phyloP scores from a whole-genome alignment of 2,888 invertebrate species.

The Stenodema calcarata region DNA sequence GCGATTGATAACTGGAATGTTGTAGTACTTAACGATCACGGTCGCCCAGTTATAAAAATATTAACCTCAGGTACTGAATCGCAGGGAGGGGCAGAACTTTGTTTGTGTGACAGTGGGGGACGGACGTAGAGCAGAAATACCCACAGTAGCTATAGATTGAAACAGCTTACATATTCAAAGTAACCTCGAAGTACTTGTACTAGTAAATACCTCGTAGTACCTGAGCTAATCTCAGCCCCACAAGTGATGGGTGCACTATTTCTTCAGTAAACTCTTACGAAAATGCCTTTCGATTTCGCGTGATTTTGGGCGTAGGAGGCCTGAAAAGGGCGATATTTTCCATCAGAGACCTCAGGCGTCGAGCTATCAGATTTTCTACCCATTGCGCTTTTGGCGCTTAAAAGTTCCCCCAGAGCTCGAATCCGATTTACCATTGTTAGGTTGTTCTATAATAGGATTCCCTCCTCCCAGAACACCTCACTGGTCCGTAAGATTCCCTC shows the following conservation, averaged over 20 bases:
- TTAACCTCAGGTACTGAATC: no score
- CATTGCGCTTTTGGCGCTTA: neutral
- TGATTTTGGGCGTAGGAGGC: neutral
- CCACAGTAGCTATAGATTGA: no score
- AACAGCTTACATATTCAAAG: no score
- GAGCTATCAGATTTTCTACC: neutral
- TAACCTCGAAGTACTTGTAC: no score
- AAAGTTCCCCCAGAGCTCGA: neutral
- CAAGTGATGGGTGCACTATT: no score
- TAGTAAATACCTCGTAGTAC: no score
- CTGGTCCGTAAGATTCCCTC: neutral
- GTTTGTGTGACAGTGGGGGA: no score
- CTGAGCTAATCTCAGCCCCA: no score
- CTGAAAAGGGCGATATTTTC: neutral
- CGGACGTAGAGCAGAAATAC: no score
- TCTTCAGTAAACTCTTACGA: neutral
- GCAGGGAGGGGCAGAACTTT: no score
- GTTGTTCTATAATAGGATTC: conserved; percentile 2
- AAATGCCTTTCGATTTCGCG: neutral
- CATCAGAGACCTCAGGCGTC: neutral
- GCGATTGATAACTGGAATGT: neutral
- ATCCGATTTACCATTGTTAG: conserved; percentile 2
- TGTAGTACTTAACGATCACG: no score
- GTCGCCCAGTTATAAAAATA: no score
- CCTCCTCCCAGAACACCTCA: neutral